Conservation (phyloP, 2,888 invertebrate species). For the Hypercompe scribonia region DNA sequence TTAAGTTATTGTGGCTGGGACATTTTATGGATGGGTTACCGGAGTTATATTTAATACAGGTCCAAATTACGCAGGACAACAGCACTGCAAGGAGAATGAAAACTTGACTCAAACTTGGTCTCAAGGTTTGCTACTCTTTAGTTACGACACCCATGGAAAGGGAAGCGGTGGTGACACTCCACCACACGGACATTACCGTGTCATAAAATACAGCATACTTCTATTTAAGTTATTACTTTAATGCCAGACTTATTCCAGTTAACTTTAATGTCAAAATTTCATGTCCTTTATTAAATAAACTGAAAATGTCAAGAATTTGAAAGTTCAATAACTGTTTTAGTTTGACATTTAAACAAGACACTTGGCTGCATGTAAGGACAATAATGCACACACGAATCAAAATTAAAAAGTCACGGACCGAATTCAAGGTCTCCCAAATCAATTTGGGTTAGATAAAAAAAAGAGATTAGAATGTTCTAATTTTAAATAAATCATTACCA, state of each 20-base stretch:
- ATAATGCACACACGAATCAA: not conserved
- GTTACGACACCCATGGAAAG: too few relatives aligned
- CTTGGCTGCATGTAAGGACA: not conserved
- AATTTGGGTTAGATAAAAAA: not conserved
- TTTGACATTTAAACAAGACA: conserved; percentile 6
- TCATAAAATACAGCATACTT: not conserved
- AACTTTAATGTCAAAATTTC: conserved; percentile 7
- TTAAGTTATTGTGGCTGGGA: not conserved
- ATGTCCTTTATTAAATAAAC: not conserved
- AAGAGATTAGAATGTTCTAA: not conserved
- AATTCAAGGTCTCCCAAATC: conserved; percentile 1
- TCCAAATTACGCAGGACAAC: too few relatives aligned
- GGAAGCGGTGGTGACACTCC: too few relatives aligned
- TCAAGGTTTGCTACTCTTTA: too few relatives aligned
- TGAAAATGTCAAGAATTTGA: conserved; percentile 15
- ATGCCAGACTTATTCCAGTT: not conserved
- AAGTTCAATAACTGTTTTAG: not conserved
- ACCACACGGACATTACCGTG: too few relatives aligned
- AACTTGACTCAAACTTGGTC: too few relatives aligned
- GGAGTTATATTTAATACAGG: too few relatives aligned
- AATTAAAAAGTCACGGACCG: not conserved
- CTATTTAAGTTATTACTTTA: not conserved
- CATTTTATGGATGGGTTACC: not conserved
- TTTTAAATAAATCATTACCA: not conserved
- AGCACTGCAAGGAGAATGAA: too few relatives aligned